Conservation (phyloP, 2,888 invertebrate species). For the Octonoba sinensis region DNA sequence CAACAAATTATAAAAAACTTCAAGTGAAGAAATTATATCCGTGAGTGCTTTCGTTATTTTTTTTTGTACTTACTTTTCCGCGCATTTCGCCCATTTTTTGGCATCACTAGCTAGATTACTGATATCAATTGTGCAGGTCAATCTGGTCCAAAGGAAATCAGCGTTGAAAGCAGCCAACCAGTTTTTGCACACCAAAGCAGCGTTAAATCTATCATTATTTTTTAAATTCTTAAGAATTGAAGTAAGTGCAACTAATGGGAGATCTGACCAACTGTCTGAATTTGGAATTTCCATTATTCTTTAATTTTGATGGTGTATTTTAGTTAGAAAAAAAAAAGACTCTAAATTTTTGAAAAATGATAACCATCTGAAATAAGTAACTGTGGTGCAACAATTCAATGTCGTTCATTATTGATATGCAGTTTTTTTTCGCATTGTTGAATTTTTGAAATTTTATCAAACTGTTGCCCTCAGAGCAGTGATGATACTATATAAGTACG, state of each 20-base stretch:
- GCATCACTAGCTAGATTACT: conserved; percentile 17
- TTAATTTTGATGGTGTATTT: not conserved
- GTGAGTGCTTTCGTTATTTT: too few species aligned
- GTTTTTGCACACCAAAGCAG: conserved; percentile 19
- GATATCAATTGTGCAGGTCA: not conserved
- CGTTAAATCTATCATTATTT: conserved; percentile 18
- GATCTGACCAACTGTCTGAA: conserved; percentile 3
- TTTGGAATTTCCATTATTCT: not conserved
- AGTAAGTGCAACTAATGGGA: conserved; percentile 4
- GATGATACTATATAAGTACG: too few species aligned
- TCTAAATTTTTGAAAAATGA: not conserved
- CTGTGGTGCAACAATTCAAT: too few species aligned
- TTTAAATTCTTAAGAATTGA: conserved; percentile 18
- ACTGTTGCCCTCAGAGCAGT: too few species aligned
- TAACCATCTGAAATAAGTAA: too few species aligned
- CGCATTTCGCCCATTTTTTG: conserved; percentile 20
- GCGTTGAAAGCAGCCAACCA: conserved; percentile 32
- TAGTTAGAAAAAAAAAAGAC: not conserved
- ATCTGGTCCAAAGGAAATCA: conserved; percentile 12
- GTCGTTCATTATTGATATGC: too few species aligned
- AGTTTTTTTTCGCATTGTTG: too few species aligned
- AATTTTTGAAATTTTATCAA: too few species aligned
- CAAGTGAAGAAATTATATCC: too few species aligned
- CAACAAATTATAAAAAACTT: too few species aligned
- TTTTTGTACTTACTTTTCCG: conserved; percentile 19